Evolutionary conservation across 2,113 vertebrate genomes (phyloP).

Genomic region (Ophthalmolycus amberensis): DNA sequence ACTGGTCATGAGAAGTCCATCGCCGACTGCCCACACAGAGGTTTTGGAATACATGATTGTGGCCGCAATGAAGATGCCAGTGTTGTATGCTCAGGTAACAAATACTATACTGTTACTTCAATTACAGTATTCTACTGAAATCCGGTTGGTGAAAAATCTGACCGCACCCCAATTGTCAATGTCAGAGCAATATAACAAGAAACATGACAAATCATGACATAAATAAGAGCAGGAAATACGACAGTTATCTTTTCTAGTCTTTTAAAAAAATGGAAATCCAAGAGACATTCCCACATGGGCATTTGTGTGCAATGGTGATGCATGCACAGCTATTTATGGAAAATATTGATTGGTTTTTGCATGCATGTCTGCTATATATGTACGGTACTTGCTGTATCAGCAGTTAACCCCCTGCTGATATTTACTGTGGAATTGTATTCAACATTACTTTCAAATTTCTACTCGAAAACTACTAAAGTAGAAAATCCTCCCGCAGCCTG

Average conservation of each 20-base stretch:
- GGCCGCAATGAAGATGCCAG: constrained; percentile 74
- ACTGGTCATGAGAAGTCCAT: constrained; percentile 69
- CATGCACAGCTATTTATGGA: not conserved
- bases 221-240: no score
- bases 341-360: not conserved
- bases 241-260: no score
- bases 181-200: no score
- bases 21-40: constrained; percentile 66
- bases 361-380: not conserved
- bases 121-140: no score
- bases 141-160: no score
- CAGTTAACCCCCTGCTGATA: not conserved
- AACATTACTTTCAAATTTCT: not conserved
- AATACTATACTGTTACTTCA: not conserved
- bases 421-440: not conserved
- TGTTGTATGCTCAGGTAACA: constrained; percentile 72
- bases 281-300: not conserved
- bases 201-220: no score
- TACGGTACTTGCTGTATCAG: not conserved
- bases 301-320: not conserved
- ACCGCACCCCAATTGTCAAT: no score
- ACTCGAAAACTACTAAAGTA: not conserved
- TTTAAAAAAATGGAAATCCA: not conserved
- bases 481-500: not conserved
- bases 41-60: constrained; percentile 72